Base-by-base conservation (phyloP, 2,888 invertebrate genomes). In the Pandemis heparana region DNA sequence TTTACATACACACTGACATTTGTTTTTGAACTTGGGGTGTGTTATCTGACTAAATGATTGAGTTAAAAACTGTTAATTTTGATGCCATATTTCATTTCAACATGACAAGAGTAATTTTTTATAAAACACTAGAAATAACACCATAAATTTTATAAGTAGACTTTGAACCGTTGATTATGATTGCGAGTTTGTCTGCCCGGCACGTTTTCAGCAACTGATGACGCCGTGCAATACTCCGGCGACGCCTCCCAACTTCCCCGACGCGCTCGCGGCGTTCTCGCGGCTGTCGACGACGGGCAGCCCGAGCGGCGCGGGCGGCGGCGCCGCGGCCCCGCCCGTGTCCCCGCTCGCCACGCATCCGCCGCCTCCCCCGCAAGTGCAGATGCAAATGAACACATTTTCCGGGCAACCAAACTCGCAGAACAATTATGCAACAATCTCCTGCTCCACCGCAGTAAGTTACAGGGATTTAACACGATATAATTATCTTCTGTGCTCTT, bases 201-300 rank as follows among this genome's bases (percentile, higher is more conserved):
- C 16, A 18, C 59, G 38, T 32, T 63, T 93, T 80, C 89, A 95
- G 89, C 95, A 98, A 96, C 92, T 97, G 91, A 98, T 98, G 95
- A 98, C 98, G 67, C 98, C 98, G 23, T 98, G 98, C 84, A 98
- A 98, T 90, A 98, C 98, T 74, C 98, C 98, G 69, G 98, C 98
- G 67, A 98, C 98, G 64, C 98, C 98, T 63, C 98, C 98, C 46
- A 98, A 98, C 91, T 98, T 98, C 87, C 98, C 98, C 5, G 98
- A 98, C 86, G 97, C 98, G 39, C 94, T 98, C 77, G 95, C 97
- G 77, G 98, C 98, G 70, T 97, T 98, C 89, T 97, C 98, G 12
- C 97, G 98, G 86, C 95, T 98, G 95, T 97, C 98, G 38, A 97
- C 98, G 70, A 95, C 95, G 65, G 90, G 95, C 75, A 92, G 95